Percentiles rank a stretch among this genome's conserved stretches.
These are phyloP conservation scores for Andrena bucephala DNA, from an alignment of 2,888 invertebrate species.

Conservation along the genomic window DNA sequence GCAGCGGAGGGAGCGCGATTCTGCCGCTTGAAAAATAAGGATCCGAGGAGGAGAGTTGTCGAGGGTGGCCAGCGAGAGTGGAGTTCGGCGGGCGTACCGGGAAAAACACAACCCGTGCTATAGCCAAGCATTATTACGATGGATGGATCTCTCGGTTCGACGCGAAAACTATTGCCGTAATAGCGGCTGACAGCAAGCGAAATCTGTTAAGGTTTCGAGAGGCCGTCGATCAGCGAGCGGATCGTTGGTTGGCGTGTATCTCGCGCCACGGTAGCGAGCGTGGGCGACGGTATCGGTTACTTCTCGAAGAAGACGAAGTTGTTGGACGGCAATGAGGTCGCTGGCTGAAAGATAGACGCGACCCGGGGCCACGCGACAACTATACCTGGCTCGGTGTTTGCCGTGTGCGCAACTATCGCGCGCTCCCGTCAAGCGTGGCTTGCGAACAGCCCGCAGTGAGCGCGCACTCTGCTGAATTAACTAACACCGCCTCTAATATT, in stretches of 20 bases:
- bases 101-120: neutral
- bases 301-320: conserved; percentile 44
- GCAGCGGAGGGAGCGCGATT: neutral
- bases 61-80: neutral
- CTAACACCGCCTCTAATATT: conserved; percentile 58
- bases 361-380: conserved; percentile 69
- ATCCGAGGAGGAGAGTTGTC: neutral
- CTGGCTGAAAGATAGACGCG: conserved; percentile 70
- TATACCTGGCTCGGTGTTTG: conserved; percentile 55
- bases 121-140: neutral
- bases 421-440: conserved; percentile 48
- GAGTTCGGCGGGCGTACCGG: neutral
- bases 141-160: neutral
- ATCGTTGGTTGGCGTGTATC: neutral
- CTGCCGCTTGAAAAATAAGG: conserved; percentile 2
- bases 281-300: conserved; percentile 4
- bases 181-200: conserved; percentile 1
- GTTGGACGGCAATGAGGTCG: conserved; percentile 55
- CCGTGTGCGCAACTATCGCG: conserved; percentile 54
- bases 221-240: neutral
- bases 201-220: neutral
- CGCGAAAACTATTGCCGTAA: neutral
- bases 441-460: conserved; percentile 42
- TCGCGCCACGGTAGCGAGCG: conserved; percentile 13
- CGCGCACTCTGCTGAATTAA: conserved; percentile 48